These are phyloP conservation scores for Bugula neritina DNA, from an alignment of 2,888 invertebrate genomes.

Conservation along the genomic window DNA sequence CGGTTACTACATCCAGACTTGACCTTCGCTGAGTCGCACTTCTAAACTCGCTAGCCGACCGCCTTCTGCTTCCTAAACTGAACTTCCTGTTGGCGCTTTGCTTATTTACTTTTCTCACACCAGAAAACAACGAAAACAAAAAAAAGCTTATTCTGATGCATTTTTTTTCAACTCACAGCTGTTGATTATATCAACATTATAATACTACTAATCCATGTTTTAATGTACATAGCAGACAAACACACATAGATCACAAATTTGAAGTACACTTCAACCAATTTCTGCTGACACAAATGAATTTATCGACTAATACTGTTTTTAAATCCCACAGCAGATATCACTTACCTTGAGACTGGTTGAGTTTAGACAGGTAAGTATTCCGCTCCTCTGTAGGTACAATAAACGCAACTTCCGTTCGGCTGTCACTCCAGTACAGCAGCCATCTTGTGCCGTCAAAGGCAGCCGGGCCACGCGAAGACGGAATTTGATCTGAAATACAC, in stretches of 20 bases:
- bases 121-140: not conserved
- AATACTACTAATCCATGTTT: no score
- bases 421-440: conserved; percentile 91
- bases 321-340: no score
- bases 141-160: no score
- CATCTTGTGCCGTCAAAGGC: conserved; percentile 77
- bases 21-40: not conserved
- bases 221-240: no score
- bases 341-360: not conserved
- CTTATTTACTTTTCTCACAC: not conserved
- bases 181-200: no score
- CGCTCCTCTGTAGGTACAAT: conserved; percentile 66
- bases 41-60: not conserved
- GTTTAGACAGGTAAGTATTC: not conserved
- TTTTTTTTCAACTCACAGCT: no score
- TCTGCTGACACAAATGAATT: no score
- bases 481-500: conserved; percentile 30
- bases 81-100: not conserved
- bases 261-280: no score
- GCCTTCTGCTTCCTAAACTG: not conserved
- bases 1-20: not conserved
- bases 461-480: conserved; percentile 61
- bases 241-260: no score
- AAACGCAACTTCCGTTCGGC: conserved; percentile 88
- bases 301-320: no score